Evolutionary conservation across 2,113 vertebrate genomes (phyloP).

Genomic region (Xerus inauris): DNA sequence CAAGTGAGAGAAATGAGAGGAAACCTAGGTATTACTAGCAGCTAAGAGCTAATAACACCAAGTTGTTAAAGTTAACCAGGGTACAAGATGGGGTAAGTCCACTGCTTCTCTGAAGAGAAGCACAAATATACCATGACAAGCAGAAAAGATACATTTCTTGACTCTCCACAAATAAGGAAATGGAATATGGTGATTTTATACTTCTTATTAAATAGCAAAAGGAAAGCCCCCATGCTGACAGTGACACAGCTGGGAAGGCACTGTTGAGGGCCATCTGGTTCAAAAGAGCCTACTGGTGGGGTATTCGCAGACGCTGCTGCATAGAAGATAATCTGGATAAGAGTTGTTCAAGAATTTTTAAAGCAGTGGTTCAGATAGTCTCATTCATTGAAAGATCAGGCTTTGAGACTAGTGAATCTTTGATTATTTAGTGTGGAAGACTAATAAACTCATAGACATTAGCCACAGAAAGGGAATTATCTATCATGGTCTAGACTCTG

Average conservation of each 20-base stretch:
- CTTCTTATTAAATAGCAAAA: neutral
- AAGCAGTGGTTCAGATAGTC: neutral
- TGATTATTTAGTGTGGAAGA: neutral
- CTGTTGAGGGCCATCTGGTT: neutral
- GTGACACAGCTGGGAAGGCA: neutral
- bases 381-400: neutral
- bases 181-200: neutral
- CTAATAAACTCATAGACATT: neutral
- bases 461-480: neutral
- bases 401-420: neutral
- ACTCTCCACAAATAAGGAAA: neutral
- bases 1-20: neutral
- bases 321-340: neutral
- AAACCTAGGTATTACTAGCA: neutral
- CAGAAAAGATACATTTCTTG: neutral
- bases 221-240: neutral
- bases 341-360: neutral
- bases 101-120: neutral
- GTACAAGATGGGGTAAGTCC: neutral
- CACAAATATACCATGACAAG: neutral
- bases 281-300: fast-evolving
- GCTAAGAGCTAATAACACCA: too few relatives aligned
- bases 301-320: neutral
- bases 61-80: too few relatives aligned
- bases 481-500: neutral